phyloP scores from a whole-genome alignment of 1,140 invertebrate species.

The Drosophila busckii region DNA sequence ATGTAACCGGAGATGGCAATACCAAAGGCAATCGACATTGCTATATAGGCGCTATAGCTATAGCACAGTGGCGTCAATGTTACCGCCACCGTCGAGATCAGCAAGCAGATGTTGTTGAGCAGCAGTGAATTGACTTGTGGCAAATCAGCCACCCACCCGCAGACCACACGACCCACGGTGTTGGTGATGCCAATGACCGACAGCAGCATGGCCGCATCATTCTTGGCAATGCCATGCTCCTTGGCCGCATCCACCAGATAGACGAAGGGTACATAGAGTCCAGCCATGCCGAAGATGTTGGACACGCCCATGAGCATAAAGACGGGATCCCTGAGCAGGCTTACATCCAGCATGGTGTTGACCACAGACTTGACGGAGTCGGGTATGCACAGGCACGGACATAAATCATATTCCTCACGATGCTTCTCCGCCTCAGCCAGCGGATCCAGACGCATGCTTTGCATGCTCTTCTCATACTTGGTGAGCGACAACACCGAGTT shows the following conservation, averaged over 20 bases:
- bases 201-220: slow-evolving; percentile 90
- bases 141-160: slow-evolving; percentile 91
- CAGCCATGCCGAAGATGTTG: slow-evolving; percentile 94
- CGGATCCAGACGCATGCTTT: slow-evolving; percentile 73
- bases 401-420: slow-evolving; percentile 85
- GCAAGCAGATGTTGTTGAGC: slow-evolving; percentile 95
- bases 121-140: slow-evolving; percentile 93
- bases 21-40: slow-evolving; percentile 95
- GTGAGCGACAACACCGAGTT: slow-evolving; percentile 90
- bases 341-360: slow-evolving; percentile 95
- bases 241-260: slow-evolving; percentile 92
- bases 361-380: slow-evolving; percentile 90
- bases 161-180: slow-evolving; percentile 91
- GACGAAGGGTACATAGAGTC: slow-evolving; percentile 96
- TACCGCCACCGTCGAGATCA: slow-evolving; percentile 93
- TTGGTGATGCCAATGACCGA: slow-evolving; percentile 98
- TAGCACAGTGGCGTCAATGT: slow-evolving; percentile 90
- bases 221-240: slow-evolving; percentile 84
- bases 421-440: slow-evolving; percentile 83
- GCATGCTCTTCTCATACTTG: slow-evolving; percentile 83
- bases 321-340: slow-evolving; percentile 92
- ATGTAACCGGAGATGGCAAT: slow-evolving; percentile 98
- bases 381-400: slow-evolving; percentile 88
- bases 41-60: slow-evolving; percentile 87
- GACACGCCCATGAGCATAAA: slow-evolving; percentile 96